Conservation (phyloP, 2,113 vertebrate genomes). For the Saccopteryx leptura region DNA sequence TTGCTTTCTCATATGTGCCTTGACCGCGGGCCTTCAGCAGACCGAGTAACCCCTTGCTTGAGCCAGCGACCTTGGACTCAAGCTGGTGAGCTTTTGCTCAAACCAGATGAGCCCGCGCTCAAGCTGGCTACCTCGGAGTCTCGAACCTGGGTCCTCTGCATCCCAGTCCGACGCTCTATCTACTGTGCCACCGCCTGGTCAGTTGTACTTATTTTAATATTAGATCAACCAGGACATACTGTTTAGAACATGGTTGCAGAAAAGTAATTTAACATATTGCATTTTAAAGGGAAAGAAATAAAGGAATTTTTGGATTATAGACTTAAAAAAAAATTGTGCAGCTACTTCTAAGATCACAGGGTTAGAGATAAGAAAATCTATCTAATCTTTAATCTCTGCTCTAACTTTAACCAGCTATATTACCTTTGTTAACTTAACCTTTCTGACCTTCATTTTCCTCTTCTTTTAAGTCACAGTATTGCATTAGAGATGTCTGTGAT, state of each 20-base stretch:
- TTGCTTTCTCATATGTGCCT: too few relatives aligned
- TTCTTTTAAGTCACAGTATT: background rate
- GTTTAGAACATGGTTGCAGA: background rate
- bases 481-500: background rate
- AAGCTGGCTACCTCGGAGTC: too few relatives aligned
- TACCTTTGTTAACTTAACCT: background rate
- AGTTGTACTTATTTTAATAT: background rate
- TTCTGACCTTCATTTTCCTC: background rate
- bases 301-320: background rate
- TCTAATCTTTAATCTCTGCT: background rate
- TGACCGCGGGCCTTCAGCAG: too few relatives aligned
- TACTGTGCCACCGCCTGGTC: background rate
- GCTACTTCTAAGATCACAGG: background rate
- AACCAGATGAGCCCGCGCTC: too few relatives aligned
- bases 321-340: background rate
- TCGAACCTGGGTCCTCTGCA: too few relatives aligned
- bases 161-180: background rate
- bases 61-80: too few relatives aligned
- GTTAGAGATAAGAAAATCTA: slow-evolving; percentile 4
- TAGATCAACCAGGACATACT: background rate
- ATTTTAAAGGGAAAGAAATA: slow-evolving; percentile 54
- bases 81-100: too few relatives aligned
- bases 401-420: background rate
- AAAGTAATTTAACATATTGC: background rate
- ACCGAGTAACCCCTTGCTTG: too few relatives aligned